These are phyloP conservation scores for Gastrophysa polygoni DNA, from an alignment of 2,888 invertebrate genomes.

Conservation along the genomic window DNA sequence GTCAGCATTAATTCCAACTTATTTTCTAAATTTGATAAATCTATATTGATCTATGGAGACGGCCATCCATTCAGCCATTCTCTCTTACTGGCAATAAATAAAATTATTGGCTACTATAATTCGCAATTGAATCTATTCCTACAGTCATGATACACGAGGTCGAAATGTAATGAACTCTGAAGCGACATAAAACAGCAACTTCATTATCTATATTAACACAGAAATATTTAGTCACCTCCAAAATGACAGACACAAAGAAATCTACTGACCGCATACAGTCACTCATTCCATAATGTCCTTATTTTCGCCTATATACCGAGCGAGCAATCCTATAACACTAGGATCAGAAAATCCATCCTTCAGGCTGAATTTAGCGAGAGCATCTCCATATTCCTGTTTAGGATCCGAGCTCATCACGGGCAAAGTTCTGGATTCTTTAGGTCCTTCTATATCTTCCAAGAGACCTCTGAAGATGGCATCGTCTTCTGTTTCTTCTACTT, in stretches of 20 bases:
- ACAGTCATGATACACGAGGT: too few relatives aligned
- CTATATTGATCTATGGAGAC: background rate
- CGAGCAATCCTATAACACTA: background rate
- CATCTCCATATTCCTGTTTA: conserved; percentile 49
- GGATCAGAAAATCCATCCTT: conserved; percentile 39
- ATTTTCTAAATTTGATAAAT: background rate
- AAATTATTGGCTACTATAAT: background rate
- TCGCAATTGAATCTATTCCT: too few relatives aligned
- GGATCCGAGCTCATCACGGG: conserved; percentile 45
- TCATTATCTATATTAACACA: background rate
- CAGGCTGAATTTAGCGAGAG: conserved; percentile 51
- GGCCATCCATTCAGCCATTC: background rate
- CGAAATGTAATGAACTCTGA: too few relatives aligned
- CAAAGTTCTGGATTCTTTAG: conserved; percentile 26
- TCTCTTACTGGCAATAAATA: background rate
- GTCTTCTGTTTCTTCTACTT: conserved; percentile 41
- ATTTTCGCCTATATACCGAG: background rate
- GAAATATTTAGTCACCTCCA: background rate
- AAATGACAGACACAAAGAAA: background rate
- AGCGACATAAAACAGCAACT: too few relatives aligned
- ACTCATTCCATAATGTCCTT: background rate
- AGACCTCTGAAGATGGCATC: conserved; percentile 50
- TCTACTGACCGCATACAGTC: background rate
- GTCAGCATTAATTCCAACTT: background rate
- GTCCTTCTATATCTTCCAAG: conserved; percentile 46